Evolutionary conservation across 1,140 invertebrate genomes (phyloP).

Genomic region (Centruroides vittatus): DNA sequence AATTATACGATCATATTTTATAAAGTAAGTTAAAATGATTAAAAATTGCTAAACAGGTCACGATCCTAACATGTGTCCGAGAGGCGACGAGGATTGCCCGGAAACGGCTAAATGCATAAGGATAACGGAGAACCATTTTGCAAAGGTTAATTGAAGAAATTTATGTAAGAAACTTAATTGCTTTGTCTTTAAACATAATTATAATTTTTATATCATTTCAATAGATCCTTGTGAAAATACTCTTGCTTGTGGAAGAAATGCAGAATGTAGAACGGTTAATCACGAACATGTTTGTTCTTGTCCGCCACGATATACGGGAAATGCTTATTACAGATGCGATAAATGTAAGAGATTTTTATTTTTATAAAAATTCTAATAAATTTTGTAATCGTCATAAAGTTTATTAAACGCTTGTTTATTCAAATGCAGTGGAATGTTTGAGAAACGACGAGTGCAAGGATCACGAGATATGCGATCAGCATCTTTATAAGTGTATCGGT

Average conservation of each 20-base stretch:
- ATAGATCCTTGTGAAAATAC: conserved; percentile 54
- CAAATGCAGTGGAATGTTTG: conserved; percentile 49
- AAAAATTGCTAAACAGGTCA: conserved; percentile 10
- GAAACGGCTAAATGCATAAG: conserved; percentile 47
- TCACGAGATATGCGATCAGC: conserved; percentile 46
- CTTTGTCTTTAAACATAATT: too few relatives aligned
- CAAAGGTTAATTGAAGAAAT: conserved; percentile 26
- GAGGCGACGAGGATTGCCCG: conserved; percentile 51
- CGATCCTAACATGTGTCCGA: conserved; percentile 38
- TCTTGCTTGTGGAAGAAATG: conserved; percentile 60
- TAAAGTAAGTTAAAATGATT: not conserved
- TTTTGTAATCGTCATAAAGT: not conserved
- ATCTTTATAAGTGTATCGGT: conserved; percentile 14
- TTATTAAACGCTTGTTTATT: conserved; percentile 12
- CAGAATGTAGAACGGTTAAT: conserved; percentile 50
- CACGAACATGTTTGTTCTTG: conserved; percentile 28
- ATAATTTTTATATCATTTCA: too few relatives aligned
- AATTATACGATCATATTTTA: not conserved
- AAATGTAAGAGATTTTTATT: conserved; percentile 5
- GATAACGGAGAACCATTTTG: conserved; percentile 26
- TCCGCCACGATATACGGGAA: conserved; percentile 25
- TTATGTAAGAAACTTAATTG: too few relatives aligned
- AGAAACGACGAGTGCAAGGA: conserved; percentile 61
- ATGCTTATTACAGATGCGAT: conserved; percentile 18
- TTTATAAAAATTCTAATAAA: not conserved